Percentiles rank a stretch among this genome's conserved stretches.
These are phyloP conservation scores for Puffinus mauretanicus DNA, from an alignment of 2,113 vertebrate species.

Conservation along the genomic window DNA sequence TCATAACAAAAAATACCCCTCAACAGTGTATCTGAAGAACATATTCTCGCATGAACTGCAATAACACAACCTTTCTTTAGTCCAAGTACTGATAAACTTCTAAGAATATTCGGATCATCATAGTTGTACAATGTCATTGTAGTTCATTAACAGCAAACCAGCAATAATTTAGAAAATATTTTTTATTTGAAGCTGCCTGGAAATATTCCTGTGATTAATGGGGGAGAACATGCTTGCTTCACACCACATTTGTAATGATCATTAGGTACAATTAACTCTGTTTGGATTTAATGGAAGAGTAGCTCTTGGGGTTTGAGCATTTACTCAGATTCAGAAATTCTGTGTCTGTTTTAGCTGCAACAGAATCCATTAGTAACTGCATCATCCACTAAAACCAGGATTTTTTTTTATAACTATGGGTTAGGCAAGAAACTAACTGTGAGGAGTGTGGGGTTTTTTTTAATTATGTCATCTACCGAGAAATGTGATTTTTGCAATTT, in stretches of 20 bases:
- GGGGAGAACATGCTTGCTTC: not conserved
- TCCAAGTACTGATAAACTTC: not conserved
- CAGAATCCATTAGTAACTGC: not conserved
- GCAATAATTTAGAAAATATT: not conserved
- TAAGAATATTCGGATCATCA: not conserved
- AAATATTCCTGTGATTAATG: not conserved
- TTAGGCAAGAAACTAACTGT: not conserved
- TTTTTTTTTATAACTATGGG: not conserved
- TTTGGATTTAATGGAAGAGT: not conserved
- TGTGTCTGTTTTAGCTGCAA: not conserved
- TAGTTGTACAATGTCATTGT: not conserved
- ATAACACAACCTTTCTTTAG: not conserved
- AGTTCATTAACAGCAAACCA: not conserved
- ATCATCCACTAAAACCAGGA: not conserved
- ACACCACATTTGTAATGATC: not conserved
- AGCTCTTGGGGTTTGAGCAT: not conserved
- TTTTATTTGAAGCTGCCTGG: not conserved
- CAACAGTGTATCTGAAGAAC: not conserved
- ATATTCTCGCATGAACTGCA: not conserved
- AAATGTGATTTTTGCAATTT: not conserved
- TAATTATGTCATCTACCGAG: not conserved
- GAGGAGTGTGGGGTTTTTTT: not conserved
- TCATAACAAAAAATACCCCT: not conserved
- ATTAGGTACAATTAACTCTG: not conserved
- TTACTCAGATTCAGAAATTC: not conserved